Percentiles rank a stretch among this genome's conserved stretches.
phyloP scores from a whole-genome alignment of 2,113 vertebrate genomes.

The Hydrochoerus hydrochaeris region DNA sequence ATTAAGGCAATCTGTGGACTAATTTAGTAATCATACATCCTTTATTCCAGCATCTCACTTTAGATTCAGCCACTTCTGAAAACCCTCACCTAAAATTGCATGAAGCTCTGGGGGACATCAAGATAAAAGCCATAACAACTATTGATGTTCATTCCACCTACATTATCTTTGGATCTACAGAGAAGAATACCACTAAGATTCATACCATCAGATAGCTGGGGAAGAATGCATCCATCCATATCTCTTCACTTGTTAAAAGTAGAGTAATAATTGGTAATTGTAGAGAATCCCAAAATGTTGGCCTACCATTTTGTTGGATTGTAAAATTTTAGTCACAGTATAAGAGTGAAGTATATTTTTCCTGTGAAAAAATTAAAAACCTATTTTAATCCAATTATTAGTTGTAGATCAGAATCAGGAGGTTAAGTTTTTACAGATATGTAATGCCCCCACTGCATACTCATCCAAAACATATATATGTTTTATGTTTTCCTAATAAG shows the following conservation, averaged over 20 bases:
- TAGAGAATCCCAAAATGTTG: not conserved
- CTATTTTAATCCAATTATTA: not conserved
- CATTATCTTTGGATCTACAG: not conserved
- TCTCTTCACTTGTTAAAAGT: not conserved
- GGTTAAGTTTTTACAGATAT: not conserved
- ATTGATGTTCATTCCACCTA: not conserved
- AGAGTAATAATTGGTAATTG: not conserved
- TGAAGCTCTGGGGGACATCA: not conserved
- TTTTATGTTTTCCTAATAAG: conserved; percentile 41
- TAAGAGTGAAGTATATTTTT: not conserved
- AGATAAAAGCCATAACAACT: not conserved
- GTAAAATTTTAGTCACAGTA: not conserved
- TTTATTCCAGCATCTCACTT: not conserved
- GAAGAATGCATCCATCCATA: not conserved
- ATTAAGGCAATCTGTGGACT: not conserved
- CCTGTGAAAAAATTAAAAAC: not conserved
- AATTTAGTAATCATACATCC: not conserved
- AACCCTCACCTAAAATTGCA: not conserved
- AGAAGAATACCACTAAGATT: not conserved
- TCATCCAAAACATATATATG: not conserved
- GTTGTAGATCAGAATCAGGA: not conserved
- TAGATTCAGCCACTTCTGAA: not conserved
- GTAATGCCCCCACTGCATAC: fast-evolving
- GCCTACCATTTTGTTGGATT: not conserved
- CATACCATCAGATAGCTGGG: not conserved